These are phyloP conservation scores for Callospermophilus lateralis DNA, from an alignment of 2,113 vertebrate genomes.

Conservation along the genomic window DNA sequence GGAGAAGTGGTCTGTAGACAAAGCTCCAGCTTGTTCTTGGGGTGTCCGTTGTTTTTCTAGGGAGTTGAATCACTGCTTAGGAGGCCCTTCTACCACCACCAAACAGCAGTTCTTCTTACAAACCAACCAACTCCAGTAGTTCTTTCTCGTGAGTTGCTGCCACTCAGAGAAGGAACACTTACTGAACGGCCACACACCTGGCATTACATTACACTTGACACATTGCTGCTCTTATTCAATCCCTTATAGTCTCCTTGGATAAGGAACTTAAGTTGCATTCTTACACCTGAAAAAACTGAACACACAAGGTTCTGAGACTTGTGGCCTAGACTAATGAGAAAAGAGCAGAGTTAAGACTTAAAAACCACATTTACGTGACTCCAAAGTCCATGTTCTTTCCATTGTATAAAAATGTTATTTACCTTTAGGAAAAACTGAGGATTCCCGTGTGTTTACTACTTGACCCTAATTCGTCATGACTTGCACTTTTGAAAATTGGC, in stretches of 20 bases:
- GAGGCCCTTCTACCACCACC: not conserved
- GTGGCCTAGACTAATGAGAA: not conserved
- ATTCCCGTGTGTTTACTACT: not conserved
- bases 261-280: not conserved
- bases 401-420: not conserved
- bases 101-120: not conserved
- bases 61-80: not conserved
- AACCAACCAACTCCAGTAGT: not conserved
- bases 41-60: not conserved
- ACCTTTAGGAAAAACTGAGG: not conserved
- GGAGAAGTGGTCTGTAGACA: not conserved
- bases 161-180: not conserved
- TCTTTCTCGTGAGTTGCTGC: not conserved
- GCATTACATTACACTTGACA: not conserved
- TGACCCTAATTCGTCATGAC: not conserved
- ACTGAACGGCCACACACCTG: not conserved
- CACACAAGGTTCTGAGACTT: not conserved
- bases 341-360: not conserved
- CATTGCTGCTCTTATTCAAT: not conserved
- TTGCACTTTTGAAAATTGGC: slow-evolving; percentile 32
- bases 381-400: not conserved
- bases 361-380: not conserved
- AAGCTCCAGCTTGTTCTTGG: not conserved
- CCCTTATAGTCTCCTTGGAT: not conserved
- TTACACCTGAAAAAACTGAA: not conserved